These are phyloP conservation scores for Drosophila bipectinata DNA, from an alignment of 1,140 invertebrate species.

Conservation along the genomic window DNA sequence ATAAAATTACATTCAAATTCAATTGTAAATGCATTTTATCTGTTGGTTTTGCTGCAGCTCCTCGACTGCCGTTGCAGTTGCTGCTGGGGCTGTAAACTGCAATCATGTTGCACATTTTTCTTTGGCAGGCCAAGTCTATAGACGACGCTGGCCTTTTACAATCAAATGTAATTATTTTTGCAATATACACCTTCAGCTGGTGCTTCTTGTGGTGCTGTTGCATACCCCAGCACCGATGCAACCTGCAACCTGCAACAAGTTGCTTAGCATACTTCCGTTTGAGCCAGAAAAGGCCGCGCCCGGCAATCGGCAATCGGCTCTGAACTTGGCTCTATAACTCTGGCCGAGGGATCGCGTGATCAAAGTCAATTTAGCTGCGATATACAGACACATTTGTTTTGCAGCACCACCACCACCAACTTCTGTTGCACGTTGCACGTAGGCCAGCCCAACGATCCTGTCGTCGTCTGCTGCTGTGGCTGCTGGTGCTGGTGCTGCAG, in stretches of 20 bases:
- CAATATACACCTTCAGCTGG: constrained; percentile 81
- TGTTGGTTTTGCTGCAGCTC: constrained; percentile 67
- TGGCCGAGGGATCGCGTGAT: constrained; percentile 72
- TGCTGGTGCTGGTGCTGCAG: constrained; percentile 49
- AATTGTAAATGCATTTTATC: constrained; percentile 83
- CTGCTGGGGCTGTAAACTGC: constrained; percentile 75
- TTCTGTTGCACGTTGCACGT: constrained; percentile 62
- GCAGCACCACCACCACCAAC: constrained; percentile 30
- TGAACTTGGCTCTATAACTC: constrained; percentile 34
- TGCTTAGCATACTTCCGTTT: constrained; percentile 83
- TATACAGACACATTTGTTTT: constrained; percentile 82
- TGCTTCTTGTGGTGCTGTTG: constrained; percentile 15
- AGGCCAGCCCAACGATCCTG: constrained; percentile 77
- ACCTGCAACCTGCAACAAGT: constrained; percentile 70
- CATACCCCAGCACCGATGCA: constrained; percentile 37
- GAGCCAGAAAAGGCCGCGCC: constrained; percentile 69
- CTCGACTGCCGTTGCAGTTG: constrained; percentile 27
- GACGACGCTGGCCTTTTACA: constrained; percentile 76
- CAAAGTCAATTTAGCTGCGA: constrained; percentile 83
- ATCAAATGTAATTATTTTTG: constrained; percentile 83
- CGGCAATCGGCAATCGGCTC: constrained; percentile 28
- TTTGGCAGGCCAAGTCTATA: constrained; percentile 57
- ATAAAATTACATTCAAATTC: constrained; percentile 83
- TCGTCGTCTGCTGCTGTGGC: constrained; percentile 80
- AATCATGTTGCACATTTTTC: constrained; percentile 83